phyloP scores from a whole-genome alignment of 2,113 vertebrate species.

The Rhabdornis inornatus region DNA sequence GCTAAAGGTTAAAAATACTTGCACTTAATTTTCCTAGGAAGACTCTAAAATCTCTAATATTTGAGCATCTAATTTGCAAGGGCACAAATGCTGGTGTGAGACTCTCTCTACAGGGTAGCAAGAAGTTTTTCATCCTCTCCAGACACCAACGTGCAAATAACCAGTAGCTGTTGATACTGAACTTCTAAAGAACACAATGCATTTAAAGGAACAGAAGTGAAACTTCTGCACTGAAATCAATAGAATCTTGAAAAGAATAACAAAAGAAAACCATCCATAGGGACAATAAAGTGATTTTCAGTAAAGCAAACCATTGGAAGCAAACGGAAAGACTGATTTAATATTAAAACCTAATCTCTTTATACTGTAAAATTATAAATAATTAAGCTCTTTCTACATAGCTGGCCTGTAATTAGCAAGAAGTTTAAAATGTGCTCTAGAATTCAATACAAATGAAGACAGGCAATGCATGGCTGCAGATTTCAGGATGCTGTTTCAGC shows the following conservation, averaged over 20 bases:
- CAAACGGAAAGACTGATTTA: background rate
- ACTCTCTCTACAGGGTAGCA: slow-evolving; percentile 37
- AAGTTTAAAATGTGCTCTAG: background rate
- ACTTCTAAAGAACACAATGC: slow-evolving; percentile 33
- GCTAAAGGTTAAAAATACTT: background rate
- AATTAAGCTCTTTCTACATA: background rate
- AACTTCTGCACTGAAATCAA: background rate
- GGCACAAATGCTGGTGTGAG: background rate
- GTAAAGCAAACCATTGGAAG: background rate
- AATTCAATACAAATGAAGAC: background rate
- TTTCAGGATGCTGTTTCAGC: background rate
- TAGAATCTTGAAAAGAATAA: background rate
- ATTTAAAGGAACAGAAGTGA: background rate
- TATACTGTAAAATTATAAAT: background rate
- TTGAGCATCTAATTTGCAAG: background rate
- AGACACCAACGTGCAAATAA: slow-evolving; percentile 34
- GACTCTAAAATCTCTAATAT: background rate
- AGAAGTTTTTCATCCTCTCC: slow-evolving; percentile 48
- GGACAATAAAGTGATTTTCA: background rate
- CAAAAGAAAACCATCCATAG: background rate
- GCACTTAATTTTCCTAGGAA: background rate
- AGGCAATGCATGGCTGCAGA: background rate
- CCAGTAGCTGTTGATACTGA: slow-evolving; percentile 16
- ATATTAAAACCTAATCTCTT: background rate
- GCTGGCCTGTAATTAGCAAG: background rate